Base-by-base conservation (phyloP, 2,797 vertebrate species). In the Coendou prehensilis region DNA sequence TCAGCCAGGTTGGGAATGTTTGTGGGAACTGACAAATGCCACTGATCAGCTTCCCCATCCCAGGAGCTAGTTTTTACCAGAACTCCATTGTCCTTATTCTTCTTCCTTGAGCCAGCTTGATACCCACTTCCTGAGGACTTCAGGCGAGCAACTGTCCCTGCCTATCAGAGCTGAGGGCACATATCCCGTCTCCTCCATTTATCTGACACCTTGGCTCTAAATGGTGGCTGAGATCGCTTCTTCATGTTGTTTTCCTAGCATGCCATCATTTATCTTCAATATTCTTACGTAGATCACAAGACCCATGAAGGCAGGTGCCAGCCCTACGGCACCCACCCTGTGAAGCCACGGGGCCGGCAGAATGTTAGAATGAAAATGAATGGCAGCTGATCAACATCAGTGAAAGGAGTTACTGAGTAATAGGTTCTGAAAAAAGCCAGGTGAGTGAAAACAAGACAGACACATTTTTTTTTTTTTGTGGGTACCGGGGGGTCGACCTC, bases 321-420 rank as follows among this genome's bases (percentile, higher is more conserved):
- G 50, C 84, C 14, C n/a, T 10, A 6, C 6, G 22, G 22, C 20
- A 47, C n/a, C 20, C 4, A 2, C 13, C 41, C 23, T 87, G 1
- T 11, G 7, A 78, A 5, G 10, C 11, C 6, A 23, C 3, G 26
- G 57, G 17, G n/a, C 67, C 59, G 37, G 64, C 64, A n/a, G 64
- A n/a, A 67, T 71, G 52, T 69, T 56, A 92, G 67, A 76, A 56
- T 84, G 79, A 80, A 96, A 87, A 67, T n/a, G 23, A 64, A 71
- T 6, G 17, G 50, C 33, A 50, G 82, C 28, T 71, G 47, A 47
- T 84, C 33, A 87, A 33, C 37, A 20, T 56, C 76, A 45, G 78
- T 64, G 37, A 92, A 84, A 64, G n/a, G n/a, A 94, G 41, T 63
- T 15, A 37, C 37, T 56, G n/a, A n/a, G 17, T 26, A n/a, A 87